Percentiles rank a stretch among this genome's conserved stretches.
Evolutionary conservation across 2,113 vertebrate genomes (phyloP).

Genomic region (Neogobius melanostomus): DNA sequence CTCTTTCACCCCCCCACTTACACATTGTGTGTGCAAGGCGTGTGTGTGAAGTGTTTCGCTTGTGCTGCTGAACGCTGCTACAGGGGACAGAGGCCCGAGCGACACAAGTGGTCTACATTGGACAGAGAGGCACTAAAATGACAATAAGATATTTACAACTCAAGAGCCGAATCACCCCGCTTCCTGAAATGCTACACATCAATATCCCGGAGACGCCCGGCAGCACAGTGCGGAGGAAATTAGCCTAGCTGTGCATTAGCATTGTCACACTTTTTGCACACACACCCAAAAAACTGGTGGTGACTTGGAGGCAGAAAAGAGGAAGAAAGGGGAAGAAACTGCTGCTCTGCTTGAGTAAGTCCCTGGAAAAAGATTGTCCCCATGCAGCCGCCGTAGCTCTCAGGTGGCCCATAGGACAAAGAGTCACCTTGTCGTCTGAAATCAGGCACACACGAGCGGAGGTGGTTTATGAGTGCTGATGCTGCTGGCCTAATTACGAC

Average conservation of each 20-base stretch:
- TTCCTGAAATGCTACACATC: constrained; percentile 64
- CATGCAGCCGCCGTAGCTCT: constrained; percentile 49
- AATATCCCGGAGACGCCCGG: constrained; percentile 62
- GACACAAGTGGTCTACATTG: constrained; percentile 60
- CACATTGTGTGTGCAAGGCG: constrained; percentile 51
- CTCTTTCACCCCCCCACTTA: constrained; percentile 37
- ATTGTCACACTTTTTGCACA: constrained; percentile 15
- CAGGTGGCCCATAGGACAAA: constrained; percentile 70
- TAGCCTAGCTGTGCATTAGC: constrained; percentile 32
- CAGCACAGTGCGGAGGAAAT: constrained; percentile 59
- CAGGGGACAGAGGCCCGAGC: constrained; percentile 46
- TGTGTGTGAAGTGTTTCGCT: constrained; percentile 35
- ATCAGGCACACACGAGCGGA: constrained; percentile 63
- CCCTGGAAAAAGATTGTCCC: constrained; percentile 62
- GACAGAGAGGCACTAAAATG: constrained; percentile 70
- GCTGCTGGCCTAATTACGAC: constrained; percentile 42
- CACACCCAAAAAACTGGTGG: constrained; percentile 54
- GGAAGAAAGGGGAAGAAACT: constrained; percentile 60
- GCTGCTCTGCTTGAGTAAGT: constrained; percentile 67
- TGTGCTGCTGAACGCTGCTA: constrained; percentile 37
- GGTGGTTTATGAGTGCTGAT: constrained; percentile 57
- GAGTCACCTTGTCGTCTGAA: constrained; percentile 74
- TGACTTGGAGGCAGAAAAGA: constrained; percentile 64
- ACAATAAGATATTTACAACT: constrained; percentile 75
- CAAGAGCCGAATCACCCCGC: constrained; percentile 56